Evolutionary conservation across 2,888 invertebrate genomes (phyloP), one percentile per base, ranked within the genome.

Genomic region (Leptodirus hochenwartii): DNA sequence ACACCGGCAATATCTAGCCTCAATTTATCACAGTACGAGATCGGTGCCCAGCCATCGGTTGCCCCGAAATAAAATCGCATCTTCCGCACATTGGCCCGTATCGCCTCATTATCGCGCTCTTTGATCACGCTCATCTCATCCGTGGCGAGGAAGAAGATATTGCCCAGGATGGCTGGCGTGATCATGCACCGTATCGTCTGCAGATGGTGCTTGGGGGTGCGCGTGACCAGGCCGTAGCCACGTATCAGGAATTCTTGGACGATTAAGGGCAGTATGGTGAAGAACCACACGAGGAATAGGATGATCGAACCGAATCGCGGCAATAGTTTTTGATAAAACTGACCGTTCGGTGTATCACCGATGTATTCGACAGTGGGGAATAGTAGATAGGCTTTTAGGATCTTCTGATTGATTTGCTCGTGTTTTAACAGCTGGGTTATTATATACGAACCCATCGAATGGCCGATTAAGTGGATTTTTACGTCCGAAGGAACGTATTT

Each of bases 391-490:
- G 68, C 61, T 37, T 70, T 68, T 9, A 58, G 52, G 15, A 75
- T 48, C 40, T 60, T 60, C 13, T 54, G 43, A 40, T 60, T 47
- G 43, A 78, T 52, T 15, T 57, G 49, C 2, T 62, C 54, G 36
- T 67, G 56, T 39, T 72, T 62, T 16, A 81, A 47, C 29, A 82
- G 47, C 46, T 85, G 72, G 30, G 84, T 48, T 36, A 73, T 64
- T 44, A 88, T 69, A 69, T 87, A 84, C 33, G 77, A 68, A 4
- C 90, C 90, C 44, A 90, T 80, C 1, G 90, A 90, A 59, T 90
- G 90, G 2, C 84, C 87, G 41, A 90, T 66, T 20, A 90, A 53
- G 51, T 82, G 74, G 22, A 90, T 49, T 46, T 65, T 71, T 10
- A 72, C 67, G 45, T 68, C 60, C 37, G 61, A 52, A 30, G 82